A percentile compares a stretch with the other conserved stretches of the same genome.
phyloP scores from a whole-genome alignment of 2,797 vertebrate species.

The Oreortyx pictus region DNA sequence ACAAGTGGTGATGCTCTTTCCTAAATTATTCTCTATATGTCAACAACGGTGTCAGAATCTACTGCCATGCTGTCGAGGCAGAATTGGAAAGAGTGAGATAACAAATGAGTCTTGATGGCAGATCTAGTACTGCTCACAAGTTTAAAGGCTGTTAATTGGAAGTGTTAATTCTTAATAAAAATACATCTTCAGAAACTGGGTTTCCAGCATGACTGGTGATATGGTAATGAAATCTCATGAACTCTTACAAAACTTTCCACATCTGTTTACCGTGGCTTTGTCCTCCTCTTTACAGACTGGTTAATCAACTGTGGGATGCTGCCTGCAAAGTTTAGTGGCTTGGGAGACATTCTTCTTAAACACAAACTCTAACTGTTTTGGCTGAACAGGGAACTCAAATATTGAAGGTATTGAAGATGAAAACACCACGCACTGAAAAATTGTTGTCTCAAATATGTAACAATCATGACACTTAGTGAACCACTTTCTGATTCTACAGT shows the following conservation, averaged over 20 bases:
- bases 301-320: conserved; percentile 23
- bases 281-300: conserved; percentile 7
- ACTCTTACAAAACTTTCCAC: conserved; percentile 45
- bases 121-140: conserved; percentile 39
- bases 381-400: neutral
- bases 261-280: conserved; percentile 41
- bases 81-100: conserved; percentile 62
- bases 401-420: neutral
- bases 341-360: conserved; percentile 31
- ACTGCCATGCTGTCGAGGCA: conserved; percentile 18
- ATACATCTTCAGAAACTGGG: conserved; percentile 42
- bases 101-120: conserved; percentile 66
- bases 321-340: neutral
- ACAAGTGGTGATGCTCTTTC: conserved; percentile 11
- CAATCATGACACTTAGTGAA: neutral
- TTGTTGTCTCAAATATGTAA: neutral
- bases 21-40: conserved; percentile 43
- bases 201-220: conserved; percentile 61
- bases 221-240: conserved; percentile 54
- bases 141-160: conserved; percentile 57
- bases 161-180: conserved; percentile 69
- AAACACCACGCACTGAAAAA: neutral
- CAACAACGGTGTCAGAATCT: conserved; percentile 31
- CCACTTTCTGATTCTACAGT: neutral
- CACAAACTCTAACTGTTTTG: neutral